These are phyloP conservation scores for Camponotus floridanus DNA, from an alignment of 1,140 invertebrate genomes.

Conservation along the genomic window DNA sequence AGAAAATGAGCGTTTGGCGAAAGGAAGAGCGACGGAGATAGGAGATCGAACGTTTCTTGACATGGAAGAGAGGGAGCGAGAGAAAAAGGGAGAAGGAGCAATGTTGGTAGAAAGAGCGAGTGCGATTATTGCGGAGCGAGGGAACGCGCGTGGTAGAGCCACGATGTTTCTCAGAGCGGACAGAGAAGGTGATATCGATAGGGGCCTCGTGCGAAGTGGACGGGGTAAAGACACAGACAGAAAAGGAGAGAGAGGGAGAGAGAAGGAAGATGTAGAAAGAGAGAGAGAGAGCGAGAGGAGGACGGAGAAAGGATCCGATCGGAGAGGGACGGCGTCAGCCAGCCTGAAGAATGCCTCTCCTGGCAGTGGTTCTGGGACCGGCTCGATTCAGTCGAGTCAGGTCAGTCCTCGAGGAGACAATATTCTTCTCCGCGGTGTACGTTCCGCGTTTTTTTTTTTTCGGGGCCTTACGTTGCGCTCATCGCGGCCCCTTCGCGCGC, in stretches of 20 bases:
- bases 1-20: conserved; percentile 24
- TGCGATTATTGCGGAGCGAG: conserved; percentile 14
- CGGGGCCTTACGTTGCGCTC: conserved; percentile 63
- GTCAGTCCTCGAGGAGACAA: conserved; percentile 83
- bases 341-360: conserved; percentile 83
- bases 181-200: conserved; percentile 36
- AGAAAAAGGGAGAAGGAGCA: not conserved
- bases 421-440: conserved; percentile 70
- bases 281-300: not conserved
- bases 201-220: not conserved
- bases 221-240: conserved; percentile 69
- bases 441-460: conserved; percentile 67
- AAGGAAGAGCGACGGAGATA: conserved; percentile 40
- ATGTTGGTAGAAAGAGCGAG: conserved; percentile 24
- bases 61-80: conserved; percentile 55
- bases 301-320: conserved; percentile 80
- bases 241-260: conserved; percentile 75
- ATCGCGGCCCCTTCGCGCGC: conserved; percentile 30
- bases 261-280: conserved; percentile 17
- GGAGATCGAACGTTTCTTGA: conserved; percentile 47
- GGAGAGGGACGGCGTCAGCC: conserved; percentile 83
- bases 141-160: not conserved
- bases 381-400: conserved; percentile 84
- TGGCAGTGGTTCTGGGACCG: conserved; percentile 77
- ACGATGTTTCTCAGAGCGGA: conserved; percentile 49